A percentile compares a stretch with the other conserved stretches of the same genome.
Evolutionary conservation across 92 coral and sea anemone genomes (phyloP).

Genomic region (Phenganax stokvisi): DNA sequence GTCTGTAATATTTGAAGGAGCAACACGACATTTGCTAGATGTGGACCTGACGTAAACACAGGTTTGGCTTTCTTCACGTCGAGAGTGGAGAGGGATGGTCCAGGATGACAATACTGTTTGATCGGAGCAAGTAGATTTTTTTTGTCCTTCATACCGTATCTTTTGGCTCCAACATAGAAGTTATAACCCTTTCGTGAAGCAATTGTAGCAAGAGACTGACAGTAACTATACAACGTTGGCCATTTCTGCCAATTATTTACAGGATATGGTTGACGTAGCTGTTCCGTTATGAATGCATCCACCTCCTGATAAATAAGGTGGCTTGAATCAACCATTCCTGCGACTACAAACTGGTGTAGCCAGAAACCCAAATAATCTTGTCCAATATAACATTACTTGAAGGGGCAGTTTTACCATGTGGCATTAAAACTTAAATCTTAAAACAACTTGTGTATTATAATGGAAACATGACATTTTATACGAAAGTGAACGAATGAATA

Average conservation of each 20-base stretch:
- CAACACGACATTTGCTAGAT: constrained; percentile 39
- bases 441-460: too few species aligned
- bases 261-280: constrained; percentile 51
- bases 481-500: too few species aligned
- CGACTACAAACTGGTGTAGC: constrained; percentile 48
- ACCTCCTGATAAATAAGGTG: constrained; percentile 32
- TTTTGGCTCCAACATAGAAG: constrained; percentile 45
- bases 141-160: constrained; percentile 44
- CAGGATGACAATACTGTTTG: constrained; percentile 43
- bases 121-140: constrained; percentile 31
- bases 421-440: background rate
- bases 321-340: constrained; percentile 44
- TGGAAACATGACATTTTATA: too few species aligned
- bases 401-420: constrained; percentile 43
- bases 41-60: constrained; percentile 38
- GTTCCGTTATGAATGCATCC: constrained; percentile 55
- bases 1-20: constrained; percentile 23
- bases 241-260: constrained; percentile 48
- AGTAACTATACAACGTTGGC: constrained; percentile 53
- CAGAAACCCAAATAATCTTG: constrained; percentile 50
- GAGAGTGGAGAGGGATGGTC: constrained; percentile 49
- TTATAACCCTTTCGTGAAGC: constrained; percentile 40
- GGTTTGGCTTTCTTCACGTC: constrained; percentile 37
- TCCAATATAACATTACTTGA: constrained; percentile 40
- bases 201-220: constrained; percentile 45